Evolutionary conservation across 35 echinoderm and acorn worm genomes (phyloP), one percentile per base, ranked within the genome.

Genomic region (Lytechinus pictus): DNA sequence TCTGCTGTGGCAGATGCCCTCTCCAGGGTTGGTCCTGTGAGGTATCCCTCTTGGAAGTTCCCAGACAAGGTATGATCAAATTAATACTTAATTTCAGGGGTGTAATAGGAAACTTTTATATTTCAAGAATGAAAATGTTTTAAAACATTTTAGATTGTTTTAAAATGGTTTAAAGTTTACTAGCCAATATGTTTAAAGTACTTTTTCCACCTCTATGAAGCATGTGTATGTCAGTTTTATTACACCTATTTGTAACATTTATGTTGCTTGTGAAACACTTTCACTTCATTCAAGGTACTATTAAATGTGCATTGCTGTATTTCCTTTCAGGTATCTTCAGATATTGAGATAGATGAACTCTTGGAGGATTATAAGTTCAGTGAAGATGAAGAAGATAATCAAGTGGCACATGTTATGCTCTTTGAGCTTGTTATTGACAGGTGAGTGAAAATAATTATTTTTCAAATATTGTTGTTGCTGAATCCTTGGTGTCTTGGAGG

Each of bases 11-110:
- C 86, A 90, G 98, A 99, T 72, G 95, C 97, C 10, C 95, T 97
- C 55, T 99, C 98, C 19, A 97, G 98, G 86, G 98, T 98, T 19
- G 98, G 98, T 1, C 98, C 98, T 94, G 96, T 99, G 51, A 92
- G 97, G 5, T 99, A 98, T 55, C 98, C 98, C 58, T 99, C 98
- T 9, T 99, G 98, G 98, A 99, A 99, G 56, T 99, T 95, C 53
- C 98, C 98, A 52, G 98, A 99, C 86, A 99, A 99, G 97, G 98
- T 99, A 95, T 55, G 88, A 86, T 27, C 1, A 54, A 90, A 79
- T 24, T 79, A 1, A 24, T 79, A 79, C 21, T n/a, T 24, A 19
- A 79, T 44, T 44, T 44, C 33, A 44, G 33, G 33, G 33, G 33
- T 44, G 33, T 44, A 44, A 44, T 44, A 44, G 33, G 33, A 44